phyloP scores from a whole-genome alignment of 1,140 invertebrate genomes.

The Zaprionus africanus region DNA sequence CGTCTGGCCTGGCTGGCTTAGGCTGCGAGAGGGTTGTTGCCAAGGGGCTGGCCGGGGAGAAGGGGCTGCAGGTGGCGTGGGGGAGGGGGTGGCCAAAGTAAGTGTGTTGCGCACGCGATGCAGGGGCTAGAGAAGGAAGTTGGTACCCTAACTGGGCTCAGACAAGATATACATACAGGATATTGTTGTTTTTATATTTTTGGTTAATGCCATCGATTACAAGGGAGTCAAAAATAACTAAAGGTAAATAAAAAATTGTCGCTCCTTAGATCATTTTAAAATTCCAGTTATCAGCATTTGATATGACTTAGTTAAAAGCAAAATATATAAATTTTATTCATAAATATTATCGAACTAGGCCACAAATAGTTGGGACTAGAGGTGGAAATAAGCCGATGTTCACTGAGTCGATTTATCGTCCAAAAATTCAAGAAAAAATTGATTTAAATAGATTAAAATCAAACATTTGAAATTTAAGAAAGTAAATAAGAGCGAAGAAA shows the following conservation, averaged over 20 bases:
- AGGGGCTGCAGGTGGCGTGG: background rate
- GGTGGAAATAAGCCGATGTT: too few species aligned
- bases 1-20: background rate
- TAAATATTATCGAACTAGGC: background rate
- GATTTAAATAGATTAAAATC: too few species aligned
- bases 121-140: slow-evolving; percentile 33
- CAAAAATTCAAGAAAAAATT: too few species aligned
- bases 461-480: too few species aligned
- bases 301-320: too few species aligned
- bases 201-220: background rate
- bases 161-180: slow-evolving; percentile 1
- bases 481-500: too few species aligned
- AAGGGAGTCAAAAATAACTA: background rate
- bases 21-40: slow-evolving; percentile 7
- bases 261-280: background rate
- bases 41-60: background rate
- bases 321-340: too few species aligned
- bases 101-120: slow-evolving; percentile 71
- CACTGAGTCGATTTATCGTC: too few species aligned
- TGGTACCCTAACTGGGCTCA: background rate
- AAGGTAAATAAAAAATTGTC: background rate
- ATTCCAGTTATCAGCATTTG: too few species aligned
- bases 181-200: background rate
- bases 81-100: slow-evolving; percentile 21
- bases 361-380: background rate